Evolutionary conservation across 2,797 vertebrate species (phyloP).

Genomic region (Babyrousa celebensis): DNA sequence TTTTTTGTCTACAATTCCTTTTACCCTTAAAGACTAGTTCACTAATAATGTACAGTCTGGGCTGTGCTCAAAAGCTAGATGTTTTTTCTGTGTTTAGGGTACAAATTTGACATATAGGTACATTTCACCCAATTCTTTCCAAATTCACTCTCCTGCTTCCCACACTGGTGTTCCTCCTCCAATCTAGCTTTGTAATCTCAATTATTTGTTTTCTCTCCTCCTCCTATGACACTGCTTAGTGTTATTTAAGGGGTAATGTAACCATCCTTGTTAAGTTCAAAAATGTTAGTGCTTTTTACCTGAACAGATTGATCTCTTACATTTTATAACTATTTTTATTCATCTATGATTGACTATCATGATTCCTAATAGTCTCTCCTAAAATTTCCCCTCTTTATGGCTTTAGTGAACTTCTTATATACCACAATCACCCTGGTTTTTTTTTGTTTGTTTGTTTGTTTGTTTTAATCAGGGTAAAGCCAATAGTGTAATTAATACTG

Average conservation of each 20-base stretch:
- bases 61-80: neutral
- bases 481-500: neutral
- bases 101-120: neutral
- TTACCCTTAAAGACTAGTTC: conserved; percentile 14
- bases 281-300: neutral
- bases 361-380: neutral
- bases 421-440: neutral
- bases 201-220: neutral
- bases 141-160: neutral
- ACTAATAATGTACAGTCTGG: neutral
- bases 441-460: no score
- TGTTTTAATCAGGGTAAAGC: neutral
- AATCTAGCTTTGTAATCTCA: neutral
- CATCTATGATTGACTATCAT: neutral
- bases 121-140: neutral
- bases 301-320: neutral
- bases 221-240: neutral
- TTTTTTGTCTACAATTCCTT: conserved; percentile 5
- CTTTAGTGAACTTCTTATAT: neutral
- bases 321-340: conserved; percentile 21
- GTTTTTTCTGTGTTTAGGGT: neutral
- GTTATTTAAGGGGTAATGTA: neutral
- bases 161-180: neutral
- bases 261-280: neutral
- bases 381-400: neutral